Percentiles rank a stretch among this genome's conserved stretches.
Evolutionary conservation across 2,888 invertebrate genomes (phyloP).

Genomic region (Habroteleia sp.): DNA sequence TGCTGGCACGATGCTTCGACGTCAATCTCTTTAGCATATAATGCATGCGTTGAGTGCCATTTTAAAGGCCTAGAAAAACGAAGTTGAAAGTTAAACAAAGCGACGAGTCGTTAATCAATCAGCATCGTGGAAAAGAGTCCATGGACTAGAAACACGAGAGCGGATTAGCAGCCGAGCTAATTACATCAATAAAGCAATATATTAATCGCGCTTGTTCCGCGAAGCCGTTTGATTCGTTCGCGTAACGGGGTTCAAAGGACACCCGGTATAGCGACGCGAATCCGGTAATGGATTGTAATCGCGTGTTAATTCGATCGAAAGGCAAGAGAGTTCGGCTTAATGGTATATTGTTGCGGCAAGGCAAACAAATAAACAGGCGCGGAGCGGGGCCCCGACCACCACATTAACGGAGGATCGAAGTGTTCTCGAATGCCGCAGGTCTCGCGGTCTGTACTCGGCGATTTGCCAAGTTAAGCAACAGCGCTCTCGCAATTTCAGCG

Average conservation of each 20-base stretch:
- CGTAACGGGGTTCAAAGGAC: constrained; percentile 26
- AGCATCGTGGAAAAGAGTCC: constrained; percentile 55
- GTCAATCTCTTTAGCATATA: constrained; percentile 38
- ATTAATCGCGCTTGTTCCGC: constrained; percentile 23
- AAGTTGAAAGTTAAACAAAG: constrained; percentile 34
- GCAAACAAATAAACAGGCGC: constrained; percentile 20
- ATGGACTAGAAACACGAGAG: constrained; percentile 51
- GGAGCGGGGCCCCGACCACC: not conserved
- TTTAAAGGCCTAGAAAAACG: constrained; percentile 40
- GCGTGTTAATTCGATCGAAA: constrained; percentile 10
- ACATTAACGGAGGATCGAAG: constrained; percentile 28
- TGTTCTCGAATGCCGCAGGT: constrained; percentile 24
- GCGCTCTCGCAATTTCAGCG: constrained; percentile 28
- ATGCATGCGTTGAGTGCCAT: constrained; percentile 38
- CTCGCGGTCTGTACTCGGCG: constrained; percentile 36
- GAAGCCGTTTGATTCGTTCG: not conserved
- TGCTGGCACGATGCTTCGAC: constrained; percentile 29
- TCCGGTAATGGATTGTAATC: constrained; percentile 8
- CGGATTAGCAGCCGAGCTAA: constrained; percentile 25
- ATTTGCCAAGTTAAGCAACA: constrained; percentile 54
- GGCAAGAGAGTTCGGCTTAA: constrained; percentile 8
- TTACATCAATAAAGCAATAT: constrained; percentile 35
- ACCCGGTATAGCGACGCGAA: not conserved
- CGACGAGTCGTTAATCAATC: constrained; percentile 48
- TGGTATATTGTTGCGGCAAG: constrained; percentile 4